Conservation (phyloP, 1,140 invertebrate genomes). For the Drosophila sproati region DNA sequence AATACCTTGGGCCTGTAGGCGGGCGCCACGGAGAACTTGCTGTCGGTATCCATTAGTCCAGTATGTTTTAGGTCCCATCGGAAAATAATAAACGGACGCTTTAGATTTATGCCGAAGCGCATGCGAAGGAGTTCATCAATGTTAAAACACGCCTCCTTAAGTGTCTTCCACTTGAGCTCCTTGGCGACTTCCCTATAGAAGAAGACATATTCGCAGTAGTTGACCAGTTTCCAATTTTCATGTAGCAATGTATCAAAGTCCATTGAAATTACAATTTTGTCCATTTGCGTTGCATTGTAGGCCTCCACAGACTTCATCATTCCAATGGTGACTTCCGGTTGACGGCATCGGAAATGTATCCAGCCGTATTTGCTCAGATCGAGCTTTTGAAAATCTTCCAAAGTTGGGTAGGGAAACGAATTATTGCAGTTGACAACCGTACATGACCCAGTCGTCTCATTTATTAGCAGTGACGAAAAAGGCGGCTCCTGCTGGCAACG, state of each 20-base stretch:
- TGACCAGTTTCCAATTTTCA: conserved; percentile 67
- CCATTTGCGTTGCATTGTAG: conserved; percentile 74
- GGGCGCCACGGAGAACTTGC: conserved; percentile 84
- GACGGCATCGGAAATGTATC: conserved; percentile 90
- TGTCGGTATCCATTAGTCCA: conserved; percentile 85
- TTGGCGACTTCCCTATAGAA: conserved; percentile 85
- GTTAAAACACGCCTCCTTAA: conserved; percentile 19
- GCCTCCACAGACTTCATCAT: conserved; percentile 87
- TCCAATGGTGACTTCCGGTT: conserved; percentile 85
- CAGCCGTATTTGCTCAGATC: conserved; percentile 86
- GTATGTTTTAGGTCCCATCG: conserved; percentile 89
- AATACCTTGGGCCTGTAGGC: conserved; percentile 85
- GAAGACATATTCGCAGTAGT: conserved; percentile 87
- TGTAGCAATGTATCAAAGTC: conserved; percentile 87
- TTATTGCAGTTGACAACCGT: conserved; percentile 88
- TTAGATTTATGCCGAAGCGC: conserved; percentile 22
- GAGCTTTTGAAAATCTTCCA: conserved; percentile 86
- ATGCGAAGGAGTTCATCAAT: conserved; percentile 29
- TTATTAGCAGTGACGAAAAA: conserved; percentile 86
- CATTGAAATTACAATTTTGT: conserved; percentile 86
- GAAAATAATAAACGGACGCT: conserved; percentile 86
- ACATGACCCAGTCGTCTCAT: conserved; percentile 85
- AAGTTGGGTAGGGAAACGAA: conserved; percentile 86
- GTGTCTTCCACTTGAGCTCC: conserved; percentile 23
- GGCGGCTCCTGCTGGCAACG: conserved; percentile 75